Percentiles rank a stretch among this genome's conserved stretches.
phyloP scores from a whole-genome alignment of 2,113 vertebrate genomes.

The Larimichthys polyactis region DNA sequence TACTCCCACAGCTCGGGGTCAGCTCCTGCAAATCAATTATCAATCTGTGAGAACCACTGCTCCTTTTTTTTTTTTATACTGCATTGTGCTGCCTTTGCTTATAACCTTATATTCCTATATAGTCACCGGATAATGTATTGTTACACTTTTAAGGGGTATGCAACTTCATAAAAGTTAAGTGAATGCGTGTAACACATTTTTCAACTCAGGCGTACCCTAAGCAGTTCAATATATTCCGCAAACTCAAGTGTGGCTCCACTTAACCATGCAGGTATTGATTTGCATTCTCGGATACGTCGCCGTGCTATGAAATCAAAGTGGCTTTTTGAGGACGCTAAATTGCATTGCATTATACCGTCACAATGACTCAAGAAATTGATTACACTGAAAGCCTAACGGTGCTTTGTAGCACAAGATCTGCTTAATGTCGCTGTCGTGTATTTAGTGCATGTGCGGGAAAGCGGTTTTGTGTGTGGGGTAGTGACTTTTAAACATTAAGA shows the following conservation, averaged over 20 bases:
- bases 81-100: neutral
- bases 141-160: neutral
- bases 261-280: constrained; percentile 33
- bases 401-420: neutral
- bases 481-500: neutral
- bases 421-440: neutral
- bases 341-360: constrained; percentile 1
- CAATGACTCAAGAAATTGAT: neutral
- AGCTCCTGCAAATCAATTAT: constrained; percentile 16
- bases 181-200: constrained; percentile 17
- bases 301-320: constrained; percentile 23
- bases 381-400: neutral
- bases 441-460: neutral
- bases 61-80: neutral
- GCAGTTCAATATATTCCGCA: constrained; percentile 24
- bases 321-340: constrained; percentile 28
- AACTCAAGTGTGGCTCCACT: constrained; percentile 2
- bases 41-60: neutral
- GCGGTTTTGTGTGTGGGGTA: neutral
- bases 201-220: neutral
- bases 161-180: constrained; percentile 8
- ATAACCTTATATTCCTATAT: neutral
- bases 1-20: constrained; percentile 2
- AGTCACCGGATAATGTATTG: neutral
- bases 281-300: neutral